Conservation (phyloP, 2,888 invertebrate genomes). For the Thereva unica region DNA sequence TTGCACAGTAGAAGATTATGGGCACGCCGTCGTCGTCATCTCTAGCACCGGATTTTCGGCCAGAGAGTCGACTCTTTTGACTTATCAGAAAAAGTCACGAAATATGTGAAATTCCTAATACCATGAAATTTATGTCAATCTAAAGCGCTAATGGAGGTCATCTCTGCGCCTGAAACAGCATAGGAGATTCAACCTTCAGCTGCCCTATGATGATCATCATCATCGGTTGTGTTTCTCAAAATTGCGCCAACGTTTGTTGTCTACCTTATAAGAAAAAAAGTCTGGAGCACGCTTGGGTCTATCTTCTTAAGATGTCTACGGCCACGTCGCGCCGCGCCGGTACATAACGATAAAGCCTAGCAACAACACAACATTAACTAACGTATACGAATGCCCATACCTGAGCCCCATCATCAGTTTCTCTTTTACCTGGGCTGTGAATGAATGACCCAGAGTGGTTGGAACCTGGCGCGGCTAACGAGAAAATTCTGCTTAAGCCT, state of each 20-base stretch:
- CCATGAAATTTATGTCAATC: slow-evolving; percentile 23
- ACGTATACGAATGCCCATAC: too few species aligned
- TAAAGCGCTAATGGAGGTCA: slow-evolving; percentile 21
- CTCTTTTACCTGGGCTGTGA: too few species aligned
- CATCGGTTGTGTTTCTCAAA: slow-evolving; percentile 11
- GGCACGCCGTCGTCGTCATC: slow-evolving; percentile 16
- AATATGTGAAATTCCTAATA: slow-evolving; percentile 29
- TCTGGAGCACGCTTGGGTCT: too few species aligned
- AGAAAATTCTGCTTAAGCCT: slow-evolving; percentile 8
- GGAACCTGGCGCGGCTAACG: slow-evolving; percentile 20
- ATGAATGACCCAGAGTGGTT: slow-evolving; percentile 2
- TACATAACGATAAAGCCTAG: too few species aligned
- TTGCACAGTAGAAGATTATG: slow-evolving; percentile 19
- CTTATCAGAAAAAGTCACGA: slow-evolving; percentile 7
- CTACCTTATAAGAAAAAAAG: too few species aligned
- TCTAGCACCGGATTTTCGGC: not conserved
- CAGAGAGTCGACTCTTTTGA: not conserved
- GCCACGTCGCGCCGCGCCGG: too few species aligned
- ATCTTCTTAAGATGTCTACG: too few species aligned
- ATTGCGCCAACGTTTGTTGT: too few species aligned
- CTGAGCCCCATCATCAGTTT: too few species aligned
- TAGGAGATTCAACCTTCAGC: slow-evolving; percentile 3
- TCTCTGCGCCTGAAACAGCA: slow-evolving; percentile 3
- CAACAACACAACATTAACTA: too few species aligned
- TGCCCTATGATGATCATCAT: not conserved